Evolutionary conservation across 2,797 vertebrate genomes (phyloP).

Genomic region (Cirrhinus mrigala): DNA sequence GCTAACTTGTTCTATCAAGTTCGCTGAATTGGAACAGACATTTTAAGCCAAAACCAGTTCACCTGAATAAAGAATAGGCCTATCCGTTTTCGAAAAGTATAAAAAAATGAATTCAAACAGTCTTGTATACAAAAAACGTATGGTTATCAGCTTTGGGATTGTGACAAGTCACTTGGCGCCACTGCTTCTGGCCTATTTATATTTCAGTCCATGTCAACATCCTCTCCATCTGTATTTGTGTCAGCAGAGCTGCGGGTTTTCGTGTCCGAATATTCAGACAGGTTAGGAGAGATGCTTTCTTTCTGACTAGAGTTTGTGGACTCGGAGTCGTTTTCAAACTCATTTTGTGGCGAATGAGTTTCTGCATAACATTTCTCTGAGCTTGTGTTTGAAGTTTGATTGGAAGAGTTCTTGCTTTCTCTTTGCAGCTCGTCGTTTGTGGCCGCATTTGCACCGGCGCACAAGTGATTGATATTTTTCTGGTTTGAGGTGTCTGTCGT

Average conservation of each 20-base stretch:
- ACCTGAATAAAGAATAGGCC: conserved; percentile 80
- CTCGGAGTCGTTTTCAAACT: conserved; percentile 64
- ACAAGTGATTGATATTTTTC: conserved; percentile 64
- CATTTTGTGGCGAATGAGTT: conserved; percentile 58
- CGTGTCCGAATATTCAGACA: conserved; percentile 72
- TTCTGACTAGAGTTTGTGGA: conserved; percentile 70
- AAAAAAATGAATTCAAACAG: conserved; percentile 72
- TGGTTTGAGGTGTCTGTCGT: conserved; percentile 67
- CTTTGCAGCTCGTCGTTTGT: conserved; percentile 61
- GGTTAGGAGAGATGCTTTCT: conserved; percentile 76
- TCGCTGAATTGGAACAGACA: conserved; percentile 61
- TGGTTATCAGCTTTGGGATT: conserved; percentile 81
- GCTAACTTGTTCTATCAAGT: conserved; percentile 48
- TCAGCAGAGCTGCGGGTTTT: conserved; percentile 72
- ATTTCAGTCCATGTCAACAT: conserved; percentile 88
- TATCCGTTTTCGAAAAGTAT: conserved; percentile 70
- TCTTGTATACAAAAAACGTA: conserved; percentile 78
- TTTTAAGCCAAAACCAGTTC: conserved; percentile 59
- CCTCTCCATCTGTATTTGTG: conserved; percentile 83
- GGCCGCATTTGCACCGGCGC: conserved; percentile 55
- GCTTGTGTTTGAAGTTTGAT: conserved; percentile 64
- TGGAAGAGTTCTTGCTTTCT: conserved; percentile 52
- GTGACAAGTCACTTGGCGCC: conserved; percentile 59
- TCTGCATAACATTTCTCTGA: conserved; percentile 62
- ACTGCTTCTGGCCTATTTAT: neutral